Evolutionary conservation across 2,888 invertebrate genomes (phyloP).

Genomic region (Caenorhabditis zanzibari): DNA sequence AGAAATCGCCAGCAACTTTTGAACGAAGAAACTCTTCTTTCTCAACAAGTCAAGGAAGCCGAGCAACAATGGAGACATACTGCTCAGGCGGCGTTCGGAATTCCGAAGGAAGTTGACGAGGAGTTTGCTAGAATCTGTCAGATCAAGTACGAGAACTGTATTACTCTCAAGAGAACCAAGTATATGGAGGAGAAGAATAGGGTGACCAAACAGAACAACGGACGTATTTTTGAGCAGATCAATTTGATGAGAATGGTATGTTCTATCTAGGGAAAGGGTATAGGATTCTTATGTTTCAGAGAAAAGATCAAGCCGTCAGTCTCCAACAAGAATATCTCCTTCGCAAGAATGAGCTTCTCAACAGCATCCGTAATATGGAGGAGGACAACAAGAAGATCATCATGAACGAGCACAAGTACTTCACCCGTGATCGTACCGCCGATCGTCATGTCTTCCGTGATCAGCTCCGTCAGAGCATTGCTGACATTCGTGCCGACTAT

Average conservation of each 20-base stretch:
- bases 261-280: not conserved
- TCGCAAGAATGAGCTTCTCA: conserved; percentile 54
- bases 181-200: conserved; percentile 59
- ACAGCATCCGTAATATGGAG: conserved; percentile 55
- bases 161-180: conserved; percentile 34
- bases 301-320: conserved; percentile 60
- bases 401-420: conserved; percentile 69
- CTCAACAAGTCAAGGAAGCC: conserved; percentile 44
- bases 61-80: conserved; percentile 47
- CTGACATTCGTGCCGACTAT: conserved; percentile 86
- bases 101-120: conserved; percentile 56
- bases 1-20: conserved; percentile 45
- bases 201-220: conserved; percentile 35
- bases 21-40: conserved; percentile 22
- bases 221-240: conserved; percentile 54
- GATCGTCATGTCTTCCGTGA: conserved; percentile 86
- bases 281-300: conserved; percentile 15
- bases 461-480: conserved; percentile 85
- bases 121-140: conserved; percentile 43
- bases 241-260: conserved; percentile 61
- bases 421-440: conserved; percentile 85
- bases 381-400: conserved; percentile 62
- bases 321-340: conserved; percentile 47
- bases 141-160: conserved; percentile 47
- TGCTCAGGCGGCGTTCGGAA: conserved; percentile 34